A percentile compares a stretch with the other conserved stretches of the same genome.
Conservation (phyloP, 2,113 vertebrate genomes). For the Rousettus leschenaultii region DNA sequence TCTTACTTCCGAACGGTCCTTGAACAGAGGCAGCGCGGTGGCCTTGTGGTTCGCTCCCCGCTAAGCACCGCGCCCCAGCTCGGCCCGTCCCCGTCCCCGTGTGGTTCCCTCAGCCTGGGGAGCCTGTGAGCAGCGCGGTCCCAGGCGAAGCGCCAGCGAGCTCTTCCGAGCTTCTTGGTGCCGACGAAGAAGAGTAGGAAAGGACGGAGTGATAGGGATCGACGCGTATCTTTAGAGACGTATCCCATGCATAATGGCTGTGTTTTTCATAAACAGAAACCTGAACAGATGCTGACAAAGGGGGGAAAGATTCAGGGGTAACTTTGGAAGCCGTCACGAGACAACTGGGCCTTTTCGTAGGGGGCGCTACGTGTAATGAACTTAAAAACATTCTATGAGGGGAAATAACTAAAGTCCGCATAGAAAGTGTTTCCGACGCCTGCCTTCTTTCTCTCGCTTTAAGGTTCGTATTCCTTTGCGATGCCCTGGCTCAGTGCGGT, state of each 20-base stretch:
- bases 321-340: not conserved
- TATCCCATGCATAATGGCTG: not conserved
- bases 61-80: not conserved
- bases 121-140: not conserved
- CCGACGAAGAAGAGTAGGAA: not conserved
- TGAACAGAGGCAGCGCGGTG: not conserved
- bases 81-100: rapidly evolving
- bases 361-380: not conserved
- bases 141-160: not conserved
- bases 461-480: not conserved
- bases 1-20: not conserved
- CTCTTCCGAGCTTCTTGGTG: not conserved
- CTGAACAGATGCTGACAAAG: not conserved
- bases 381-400: not conserved
- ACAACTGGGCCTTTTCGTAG: not conserved
- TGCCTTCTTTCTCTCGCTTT: not conserved
- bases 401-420: too few relatives aligned
- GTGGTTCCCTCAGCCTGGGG: not conserved
- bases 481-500: not conserved
- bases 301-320: not conserved
- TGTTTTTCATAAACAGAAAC: not conserved
- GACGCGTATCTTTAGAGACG: not conserved
- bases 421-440: not conserved
- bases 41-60: not conserved
- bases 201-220: too few relatives aligned